These are phyloP conservation scores for Cordilura impudica DNA, from an alignment of 2,888 invertebrate species.

Conservation along the genomic window DNA sequence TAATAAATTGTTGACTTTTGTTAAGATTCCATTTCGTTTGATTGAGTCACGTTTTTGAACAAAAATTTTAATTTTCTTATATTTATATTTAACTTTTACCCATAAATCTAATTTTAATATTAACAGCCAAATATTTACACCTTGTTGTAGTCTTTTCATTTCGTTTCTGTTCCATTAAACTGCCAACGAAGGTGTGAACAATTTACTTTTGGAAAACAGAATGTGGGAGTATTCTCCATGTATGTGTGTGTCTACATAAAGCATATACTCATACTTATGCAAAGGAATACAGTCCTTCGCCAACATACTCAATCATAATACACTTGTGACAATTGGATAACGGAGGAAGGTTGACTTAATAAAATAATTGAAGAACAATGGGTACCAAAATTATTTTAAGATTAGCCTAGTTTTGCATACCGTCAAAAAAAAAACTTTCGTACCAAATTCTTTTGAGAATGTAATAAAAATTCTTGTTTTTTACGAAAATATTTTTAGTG, in stretches of 20 bases:
- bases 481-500: no score
- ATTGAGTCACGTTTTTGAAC: conserved; percentile 56
- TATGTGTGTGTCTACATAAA: background rate
- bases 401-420: no score
- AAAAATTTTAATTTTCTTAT: conserved; percentile 43
- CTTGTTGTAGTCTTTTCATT: conserved; percentile 19
- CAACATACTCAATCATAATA: conserved; percentile 46
- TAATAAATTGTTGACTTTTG: conserved; percentile 33
- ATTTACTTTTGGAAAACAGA: conserved; percentile 1
- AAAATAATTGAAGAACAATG: background rate
- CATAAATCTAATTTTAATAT: conserved; percentile 59
- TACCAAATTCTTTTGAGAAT: no score
- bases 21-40: conserved; percentile 14
- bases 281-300: background rate
- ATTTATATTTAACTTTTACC: conserved; percentile 55
- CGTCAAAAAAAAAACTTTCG: no score
- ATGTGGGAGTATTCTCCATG: background rate
- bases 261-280: background rate
- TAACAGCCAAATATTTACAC: conserved; percentile 59
- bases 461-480: no score
- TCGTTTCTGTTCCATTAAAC: conserved; percentile 27
- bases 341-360: conserved; percentile 15
- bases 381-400: no score
- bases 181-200: conserved; percentile 31
- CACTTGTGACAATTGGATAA: conserved; percentile 19